phyloP scores from a whole-genome alignment of 2,888 invertebrate genomes.

The Pristionchus entomophagus region DNA sequence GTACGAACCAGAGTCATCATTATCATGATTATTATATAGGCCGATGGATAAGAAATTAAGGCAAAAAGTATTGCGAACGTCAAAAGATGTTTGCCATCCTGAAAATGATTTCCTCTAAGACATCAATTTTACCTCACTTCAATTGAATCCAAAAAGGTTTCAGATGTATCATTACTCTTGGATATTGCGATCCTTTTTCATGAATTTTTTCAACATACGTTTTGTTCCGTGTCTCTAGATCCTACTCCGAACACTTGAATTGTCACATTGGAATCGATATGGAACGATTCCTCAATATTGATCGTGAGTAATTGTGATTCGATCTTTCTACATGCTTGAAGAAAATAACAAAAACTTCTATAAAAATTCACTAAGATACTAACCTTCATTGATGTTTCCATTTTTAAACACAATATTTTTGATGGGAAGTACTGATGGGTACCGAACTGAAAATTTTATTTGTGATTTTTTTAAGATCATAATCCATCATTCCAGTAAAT shows the following conservation, averaged over 20 bases:
- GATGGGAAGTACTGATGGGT: background rate
- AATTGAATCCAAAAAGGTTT: background rate
- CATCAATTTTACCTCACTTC: too few relatives aligned
- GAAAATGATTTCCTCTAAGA: background rate
- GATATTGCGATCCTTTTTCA: too few relatives aligned
- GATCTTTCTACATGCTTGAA: too few relatives aligned
- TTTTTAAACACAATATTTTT: too few relatives aligned
- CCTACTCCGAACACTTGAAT: background rate
- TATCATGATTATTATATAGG: background rate
- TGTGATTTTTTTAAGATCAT: background rate
- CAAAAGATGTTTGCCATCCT: background rate
- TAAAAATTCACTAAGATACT: background rate
- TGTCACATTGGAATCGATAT: background rate
- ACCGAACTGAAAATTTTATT: background rate
- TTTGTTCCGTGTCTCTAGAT: background rate
- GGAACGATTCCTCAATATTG: background rate
- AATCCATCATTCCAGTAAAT: background rate
- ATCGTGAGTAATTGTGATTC: too few relatives aligned
- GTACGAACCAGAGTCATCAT: background rate
- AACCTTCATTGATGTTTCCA: background rate
- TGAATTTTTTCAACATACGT: background rate
- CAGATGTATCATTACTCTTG: too few relatives aligned
- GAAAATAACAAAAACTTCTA: background rate
- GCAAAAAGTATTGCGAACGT: background rate
- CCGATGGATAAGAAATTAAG: background rate